These are phyloP conservation scores for Cliona cf. orientalis DNA, from an alignment of 37 sponge, comb jelly and placozoan genomes.

Conservation along the genomic window DNA sequence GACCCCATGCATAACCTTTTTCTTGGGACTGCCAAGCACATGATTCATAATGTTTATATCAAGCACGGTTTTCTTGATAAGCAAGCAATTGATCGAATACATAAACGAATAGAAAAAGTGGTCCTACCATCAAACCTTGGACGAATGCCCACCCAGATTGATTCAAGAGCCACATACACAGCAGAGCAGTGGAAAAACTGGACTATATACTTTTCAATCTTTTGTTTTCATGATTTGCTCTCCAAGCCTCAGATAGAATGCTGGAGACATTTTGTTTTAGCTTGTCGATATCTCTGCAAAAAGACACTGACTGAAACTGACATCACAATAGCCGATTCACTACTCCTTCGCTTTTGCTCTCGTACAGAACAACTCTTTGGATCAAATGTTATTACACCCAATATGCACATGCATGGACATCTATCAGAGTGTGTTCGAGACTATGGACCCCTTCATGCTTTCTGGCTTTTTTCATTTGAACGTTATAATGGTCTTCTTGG, in stretches of 20 bases:
- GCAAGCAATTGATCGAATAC: slow-evolving; percentile 1
- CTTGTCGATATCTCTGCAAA: background rate
- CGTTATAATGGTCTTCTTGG: slow-evolving; percentile 13
- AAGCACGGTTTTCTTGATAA: background rate
- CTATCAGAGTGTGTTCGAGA: background rate
- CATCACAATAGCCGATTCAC: background rate
- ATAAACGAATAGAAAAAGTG: no score
- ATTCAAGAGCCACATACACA: background rate
- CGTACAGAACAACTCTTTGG: background rate
- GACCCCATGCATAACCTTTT: no score
- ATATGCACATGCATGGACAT: slow-evolving; percentile 21
- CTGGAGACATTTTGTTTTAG: background rate
- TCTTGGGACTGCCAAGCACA: background rate
- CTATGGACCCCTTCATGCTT: background rate
- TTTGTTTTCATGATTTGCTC: background rate
- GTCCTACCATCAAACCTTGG: slow-evolving; percentile 29
- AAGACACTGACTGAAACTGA: background rate
- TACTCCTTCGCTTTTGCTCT: background rate
- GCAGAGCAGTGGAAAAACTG: background rate
- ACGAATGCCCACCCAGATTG: slow-evolving; percentile 20
- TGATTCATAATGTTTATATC: background rate
- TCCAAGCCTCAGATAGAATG: background rate
- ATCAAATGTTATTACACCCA: background rate
- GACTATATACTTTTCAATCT: background rate
- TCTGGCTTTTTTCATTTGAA: slow-evolving; percentile 11